Percentiles rank a stretch among this genome's conserved stretches.
Evolutionary conservation across 2,888 invertebrate genomes (phyloP).

Genomic region (Quadriops clusia): DNA sequence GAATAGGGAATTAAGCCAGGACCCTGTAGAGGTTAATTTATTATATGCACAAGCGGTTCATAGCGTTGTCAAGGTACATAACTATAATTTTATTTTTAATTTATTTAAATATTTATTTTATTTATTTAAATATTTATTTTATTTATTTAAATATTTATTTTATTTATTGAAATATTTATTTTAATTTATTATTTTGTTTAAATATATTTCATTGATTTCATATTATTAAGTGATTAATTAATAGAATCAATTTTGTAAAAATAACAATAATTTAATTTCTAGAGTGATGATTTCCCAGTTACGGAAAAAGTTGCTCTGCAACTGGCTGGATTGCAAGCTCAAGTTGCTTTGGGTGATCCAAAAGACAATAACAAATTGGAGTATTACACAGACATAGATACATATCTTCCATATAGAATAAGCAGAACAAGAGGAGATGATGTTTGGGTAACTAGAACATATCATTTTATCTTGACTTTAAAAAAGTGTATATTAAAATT

Average conservation of each 20-base stretch:
- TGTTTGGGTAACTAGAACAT: constrained; percentile 53
- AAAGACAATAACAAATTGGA: constrained; percentile 67
- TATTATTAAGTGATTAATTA: constrained; percentile 1
- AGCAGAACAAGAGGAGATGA: constrained; percentile 66
- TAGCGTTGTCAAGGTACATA: constrained; percentile 77
- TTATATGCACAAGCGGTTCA: constrained; percentile 92
- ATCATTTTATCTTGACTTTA: too few species aligned
- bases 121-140: constrained; percentile 5
- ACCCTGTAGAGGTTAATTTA: constrained; percentile 88
- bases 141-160: too few species aligned
- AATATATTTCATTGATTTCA: constrained; percentile 1
- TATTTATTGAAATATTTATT: constrained; percentile 1
- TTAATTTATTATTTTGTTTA: neutral
- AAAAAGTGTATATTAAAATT: too few species aligned
- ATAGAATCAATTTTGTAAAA: neutral
- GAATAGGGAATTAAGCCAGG: constrained; percentile 81
- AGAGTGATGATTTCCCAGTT: constrained; percentile 66
- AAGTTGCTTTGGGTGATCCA: constrained; percentile 82
- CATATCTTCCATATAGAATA: constrained; percentile 76
- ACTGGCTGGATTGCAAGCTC: constrained; percentile 86
- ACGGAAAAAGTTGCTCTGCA: constrained; percentile 91
- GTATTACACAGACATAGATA: constrained; percentile 83
- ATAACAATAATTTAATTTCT: constrained; percentile 5
- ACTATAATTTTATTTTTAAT: constrained; percentile 4
- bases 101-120: constrained; percentile 8